Evolutionary conservation across 92 coral and sea anemone species (phyloP).

Genomic region (Porites cylindrica): DNA sequence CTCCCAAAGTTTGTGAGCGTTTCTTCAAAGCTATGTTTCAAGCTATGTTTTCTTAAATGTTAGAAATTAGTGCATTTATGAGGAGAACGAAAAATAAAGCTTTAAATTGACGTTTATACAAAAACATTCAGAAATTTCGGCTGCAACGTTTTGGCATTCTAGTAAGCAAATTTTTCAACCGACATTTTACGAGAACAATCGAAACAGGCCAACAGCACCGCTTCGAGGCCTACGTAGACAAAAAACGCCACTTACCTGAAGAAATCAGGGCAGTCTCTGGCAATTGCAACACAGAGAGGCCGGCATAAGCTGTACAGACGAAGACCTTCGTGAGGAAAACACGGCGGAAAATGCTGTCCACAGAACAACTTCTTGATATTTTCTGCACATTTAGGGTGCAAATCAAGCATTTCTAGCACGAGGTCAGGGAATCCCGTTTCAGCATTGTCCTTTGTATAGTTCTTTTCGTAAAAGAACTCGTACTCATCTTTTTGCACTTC

Average conservation of each 20-base stretch:
- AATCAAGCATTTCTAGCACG: conserved; percentile 5
- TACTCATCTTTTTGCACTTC: conserved; percentile 14
- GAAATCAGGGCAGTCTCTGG: conserved; percentile 51
- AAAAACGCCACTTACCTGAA: conserved; percentile 2
- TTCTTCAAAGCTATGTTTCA: not conserved
- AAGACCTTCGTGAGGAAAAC: conserved; percentile 68
- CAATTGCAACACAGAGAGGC: conserved; percentile 49
- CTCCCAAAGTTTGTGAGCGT: not conserved
- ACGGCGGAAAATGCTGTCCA: conserved; percentile 77
- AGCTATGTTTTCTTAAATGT: not conserved
- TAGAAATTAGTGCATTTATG: not conserved
- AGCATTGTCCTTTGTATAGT: conserved; percentile 8
- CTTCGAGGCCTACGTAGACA: not conserved
- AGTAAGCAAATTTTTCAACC: too few species aligned
- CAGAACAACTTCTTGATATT: conserved; percentile 72
- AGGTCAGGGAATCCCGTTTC: conserved; percentile 24
- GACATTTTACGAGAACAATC: too few species aligned
- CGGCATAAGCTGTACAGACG: conserved; percentile 59
- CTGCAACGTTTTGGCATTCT: too few species aligned
- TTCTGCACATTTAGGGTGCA: conserved; percentile 52
- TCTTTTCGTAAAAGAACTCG: conserved; percentile 6
- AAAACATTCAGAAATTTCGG: too few species aligned
- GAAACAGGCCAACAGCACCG: too few species aligned
- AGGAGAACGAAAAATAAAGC: too few species aligned
- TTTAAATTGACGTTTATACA: too few species aligned